A percentile compares a stretch with the other conserved stretches of the same genome.
phyloP scores from a whole-genome alignment of 2,797 vertebrate genomes.

The Eospalax fontanierii region DNA sequence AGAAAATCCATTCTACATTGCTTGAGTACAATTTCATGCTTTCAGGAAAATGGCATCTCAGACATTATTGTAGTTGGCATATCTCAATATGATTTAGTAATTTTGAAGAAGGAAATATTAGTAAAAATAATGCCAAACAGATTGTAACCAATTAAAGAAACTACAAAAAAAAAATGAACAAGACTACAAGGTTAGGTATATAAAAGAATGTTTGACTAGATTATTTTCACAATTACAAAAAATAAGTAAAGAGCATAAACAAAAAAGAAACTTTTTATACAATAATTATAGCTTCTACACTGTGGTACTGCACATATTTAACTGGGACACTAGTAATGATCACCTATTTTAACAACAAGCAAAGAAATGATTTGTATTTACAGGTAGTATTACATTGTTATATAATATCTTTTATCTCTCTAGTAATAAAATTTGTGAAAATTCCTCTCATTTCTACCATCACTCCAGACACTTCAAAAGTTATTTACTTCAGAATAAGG shows the following conservation, averaged over 20 bases:
- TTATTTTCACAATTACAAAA: neutral
- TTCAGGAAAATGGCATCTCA: neutral
- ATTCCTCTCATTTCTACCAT: neutral
- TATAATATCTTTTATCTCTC: neutral
- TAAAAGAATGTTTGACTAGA: constrained; percentile 8
- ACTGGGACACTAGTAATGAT: neutral
- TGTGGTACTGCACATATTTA: neutral
- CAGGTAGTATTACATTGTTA: neutral
- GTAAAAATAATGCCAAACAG: constrained; percentile 57
- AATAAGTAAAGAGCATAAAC: neutral
- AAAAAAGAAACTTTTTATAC: neutral
- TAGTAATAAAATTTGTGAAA: neutral
- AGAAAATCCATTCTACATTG: neutral
- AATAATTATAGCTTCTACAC: neutral
- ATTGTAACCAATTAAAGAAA: constrained; percentile 15
- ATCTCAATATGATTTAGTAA: neutral
- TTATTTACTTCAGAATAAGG: neutral
- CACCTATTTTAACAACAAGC: neutral
- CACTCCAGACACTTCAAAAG: neutral
- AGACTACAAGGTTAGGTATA: neutral
- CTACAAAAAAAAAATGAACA: neutral
- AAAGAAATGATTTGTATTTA: constrained; percentile 43
- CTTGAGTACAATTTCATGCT: neutral
- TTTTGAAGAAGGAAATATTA: constrained; percentile 41
- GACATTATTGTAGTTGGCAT: neutral